Evolutionary conservation across 2,113 vertebrate genomes (phyloP).

Genomic region (Eptesicus fuscus): DNA sequence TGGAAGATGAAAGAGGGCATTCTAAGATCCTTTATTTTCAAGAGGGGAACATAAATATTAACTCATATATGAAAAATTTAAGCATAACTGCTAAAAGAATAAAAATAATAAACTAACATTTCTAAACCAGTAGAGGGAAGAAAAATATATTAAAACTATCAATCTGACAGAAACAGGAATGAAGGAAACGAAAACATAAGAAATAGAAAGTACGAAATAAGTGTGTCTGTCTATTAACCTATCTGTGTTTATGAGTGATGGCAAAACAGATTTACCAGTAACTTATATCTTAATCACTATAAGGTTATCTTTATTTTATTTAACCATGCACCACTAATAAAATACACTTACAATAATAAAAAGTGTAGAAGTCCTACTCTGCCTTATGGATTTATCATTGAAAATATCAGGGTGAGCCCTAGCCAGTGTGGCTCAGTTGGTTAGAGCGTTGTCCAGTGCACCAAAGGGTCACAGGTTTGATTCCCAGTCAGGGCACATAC

Average conservation of each 20-base stretch:
- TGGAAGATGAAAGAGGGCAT: background rate
- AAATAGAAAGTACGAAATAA: background rate
- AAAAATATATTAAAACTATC: background rate
- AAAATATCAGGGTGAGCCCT: background rate
- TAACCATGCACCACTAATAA: background rate
- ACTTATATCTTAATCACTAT: background rate
- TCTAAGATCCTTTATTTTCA: background rate
- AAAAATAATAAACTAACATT: background rate
- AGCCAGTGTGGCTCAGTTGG: too few species aligned
- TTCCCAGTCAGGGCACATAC: too few species aligned
- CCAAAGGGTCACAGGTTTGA: too few species aligned
- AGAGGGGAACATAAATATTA: background rate
- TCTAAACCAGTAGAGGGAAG: background rate
- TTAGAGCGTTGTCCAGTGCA: too few species aligned
- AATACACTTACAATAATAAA: background rate
- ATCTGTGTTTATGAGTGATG: background rate
- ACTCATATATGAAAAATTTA: background rate
- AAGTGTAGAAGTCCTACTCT: background rate
- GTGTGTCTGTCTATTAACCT: background rate
- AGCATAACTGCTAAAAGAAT: background rate
- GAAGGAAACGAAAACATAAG: background rate
- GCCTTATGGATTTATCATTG: background rate
- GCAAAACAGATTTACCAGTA: background rate
- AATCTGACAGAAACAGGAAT: background rate
- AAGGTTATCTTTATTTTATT: constrained; percentile 14